Percentiles rank a stretch among this genome's conserved stretches.
phyloP scores from a whole-genome alignment of 2,113 vertebrate species.

The Collichthys lucidus region DNA sequence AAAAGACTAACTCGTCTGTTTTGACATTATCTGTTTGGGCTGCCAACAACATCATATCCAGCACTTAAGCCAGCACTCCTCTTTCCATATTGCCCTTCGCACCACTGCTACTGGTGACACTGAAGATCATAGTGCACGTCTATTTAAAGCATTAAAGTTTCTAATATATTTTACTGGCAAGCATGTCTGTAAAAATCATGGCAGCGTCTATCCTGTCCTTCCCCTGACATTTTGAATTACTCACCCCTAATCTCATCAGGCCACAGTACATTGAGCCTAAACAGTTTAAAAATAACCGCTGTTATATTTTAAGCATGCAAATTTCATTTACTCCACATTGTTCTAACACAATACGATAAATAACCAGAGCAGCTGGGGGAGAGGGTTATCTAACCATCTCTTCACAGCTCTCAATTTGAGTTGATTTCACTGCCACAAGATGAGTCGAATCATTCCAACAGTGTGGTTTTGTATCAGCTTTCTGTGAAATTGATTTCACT shows the following conservation, averaged over 20 bases:
- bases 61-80: not conserved
- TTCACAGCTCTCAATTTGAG: conserved; percentile 2
- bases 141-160: conserved; percentile 5
- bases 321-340: not conserved
- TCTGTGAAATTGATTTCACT: conserved; percentile 54
- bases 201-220: not conserved
- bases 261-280: not conserved
- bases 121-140: not conserved
- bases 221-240: not conserved
- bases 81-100: not conserved
- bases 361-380: not conserved
- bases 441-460: conserved; percentile 28
- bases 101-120: not conserved
- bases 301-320: not conserved
- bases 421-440: conserved; percentile 33
- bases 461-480: conserved; percentile 30
- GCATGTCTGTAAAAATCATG: not conserved
- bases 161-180: not conserved
- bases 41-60: not conserved
- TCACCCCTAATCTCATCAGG: not conserved
- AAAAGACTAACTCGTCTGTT: not conserved
- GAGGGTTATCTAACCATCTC: conserved; percentile 18
- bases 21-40: not conserved
- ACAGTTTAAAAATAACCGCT: not conserved
- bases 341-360: conserved; percentile 13